These are phyloP conservation scores for Ethmia dodecea DNA, from an alignment of 2,888 invertebrate genomes.

Conservation along the genomic window DNA sequence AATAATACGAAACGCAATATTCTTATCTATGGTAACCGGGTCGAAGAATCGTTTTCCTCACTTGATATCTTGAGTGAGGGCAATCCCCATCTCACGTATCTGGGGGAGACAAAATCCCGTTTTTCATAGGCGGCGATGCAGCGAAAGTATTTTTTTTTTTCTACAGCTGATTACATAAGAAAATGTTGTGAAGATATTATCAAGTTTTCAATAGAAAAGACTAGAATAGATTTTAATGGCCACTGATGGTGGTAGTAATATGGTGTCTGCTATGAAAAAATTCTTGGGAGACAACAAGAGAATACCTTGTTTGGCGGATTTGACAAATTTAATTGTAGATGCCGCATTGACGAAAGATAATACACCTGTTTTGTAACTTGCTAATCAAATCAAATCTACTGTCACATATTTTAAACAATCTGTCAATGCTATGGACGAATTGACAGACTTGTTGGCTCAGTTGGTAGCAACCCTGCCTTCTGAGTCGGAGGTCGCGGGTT, in stretches of 20 bases:
- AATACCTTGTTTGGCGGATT: constrained; percentile 31
- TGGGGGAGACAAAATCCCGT: too few species aligned
- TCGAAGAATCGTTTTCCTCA: too few species aligned
- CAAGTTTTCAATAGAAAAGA: constrained; percentile 5
- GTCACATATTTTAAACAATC: constrained; percentile 33
- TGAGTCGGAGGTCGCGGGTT: too few species aligned
- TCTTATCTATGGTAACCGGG: too few species aligned
- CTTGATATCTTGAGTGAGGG: too few species aligned
- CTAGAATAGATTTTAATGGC: constrained; percentile 18
- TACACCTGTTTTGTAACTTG: constrained; percentile 20
- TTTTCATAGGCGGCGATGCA: too few species aligned
- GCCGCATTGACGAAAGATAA: constrained; percentile 23
- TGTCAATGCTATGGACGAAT: constrained; percentile 29
- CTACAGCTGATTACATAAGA: constrained; percentile 1
- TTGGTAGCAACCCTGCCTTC: too few species aligned
- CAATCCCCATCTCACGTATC: too few species aligned
- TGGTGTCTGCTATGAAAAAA: constrained; percentile 25
- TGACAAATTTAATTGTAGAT: constrained; percentile 28
- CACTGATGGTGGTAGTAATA: constrained; percentile 28
- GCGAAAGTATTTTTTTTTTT: constrained; percentile 4
- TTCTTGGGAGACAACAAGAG: constrained; percentile 25
- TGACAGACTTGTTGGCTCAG: too few species aligned
- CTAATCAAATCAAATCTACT: constrained; percentile 29
- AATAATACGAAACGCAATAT: too few species aligned
- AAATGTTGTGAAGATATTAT: constrained; percentile 3